These are phyloP conservation scores for Tetranychus urticae DNA, from an alignment of 1,140 invertebrate genomes.

Conservation along the genomic window DNA sequence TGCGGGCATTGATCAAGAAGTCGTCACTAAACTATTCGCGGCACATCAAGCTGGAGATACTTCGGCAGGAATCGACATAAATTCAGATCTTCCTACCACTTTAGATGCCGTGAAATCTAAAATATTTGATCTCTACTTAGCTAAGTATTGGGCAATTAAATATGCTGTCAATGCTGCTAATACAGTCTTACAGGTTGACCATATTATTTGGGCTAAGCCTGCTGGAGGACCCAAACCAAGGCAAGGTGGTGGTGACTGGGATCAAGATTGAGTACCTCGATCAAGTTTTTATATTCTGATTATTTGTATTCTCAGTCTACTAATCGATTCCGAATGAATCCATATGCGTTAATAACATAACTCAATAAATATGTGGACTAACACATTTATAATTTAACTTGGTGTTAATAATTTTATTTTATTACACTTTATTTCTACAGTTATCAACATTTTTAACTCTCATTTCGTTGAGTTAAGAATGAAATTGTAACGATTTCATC, in stretches of 20 bases:
- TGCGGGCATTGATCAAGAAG: conserved; percentile 62
- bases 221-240: conserved; percentile 78
- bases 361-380: too few species aligned
- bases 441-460: too few species aligned
- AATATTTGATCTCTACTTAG: conserved; percentile 59
- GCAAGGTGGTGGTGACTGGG: conserved; percentile 26
- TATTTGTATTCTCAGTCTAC: not conserved
- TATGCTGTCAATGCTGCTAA: conserved; percentile 77
- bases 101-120: conserved; percentile 45
- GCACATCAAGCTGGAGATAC: conserved; percentile 69
- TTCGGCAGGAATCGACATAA: conserved; percentile 65
- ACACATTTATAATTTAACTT: too few species aligned
- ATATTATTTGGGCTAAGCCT: conserved; percentile 91
- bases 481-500: too few species aligned
- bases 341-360: too few species aligned
- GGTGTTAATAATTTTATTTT: too few species aligned
- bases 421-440: too few species aligned
- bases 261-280: conserved; percentile 28
- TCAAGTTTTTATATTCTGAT: not conserved
- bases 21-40: conserved; percentile 71
- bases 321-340: not conserved
- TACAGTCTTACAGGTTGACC: conserved; percentile 85
- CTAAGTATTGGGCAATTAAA: conserved; percentile 80
- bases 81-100: conserved; percentile 33
- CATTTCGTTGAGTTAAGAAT: too few species aligned